Evolutionary conservation across 2,797 vertebrate genomes (phyloP).

Genomic region (Xiphophorus birchmanni): DNA sequence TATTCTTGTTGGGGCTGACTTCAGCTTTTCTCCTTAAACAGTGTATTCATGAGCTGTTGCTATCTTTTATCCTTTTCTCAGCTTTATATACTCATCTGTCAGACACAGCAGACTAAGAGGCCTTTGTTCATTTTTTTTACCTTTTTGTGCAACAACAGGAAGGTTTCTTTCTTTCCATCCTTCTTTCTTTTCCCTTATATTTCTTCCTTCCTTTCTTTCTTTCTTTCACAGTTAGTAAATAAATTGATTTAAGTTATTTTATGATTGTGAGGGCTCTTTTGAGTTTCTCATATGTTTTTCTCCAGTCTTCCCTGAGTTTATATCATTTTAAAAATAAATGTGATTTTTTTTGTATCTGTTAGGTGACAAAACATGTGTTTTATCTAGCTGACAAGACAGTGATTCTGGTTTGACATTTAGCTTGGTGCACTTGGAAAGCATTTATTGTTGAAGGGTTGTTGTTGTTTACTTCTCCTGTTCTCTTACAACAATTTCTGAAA

Average conservation of each 20-base stretch:
- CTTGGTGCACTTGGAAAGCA: slow-evolving; percentile 6
- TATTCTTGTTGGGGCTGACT: background rate
- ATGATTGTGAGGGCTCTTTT: background rate
- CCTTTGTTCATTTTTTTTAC: background rate
- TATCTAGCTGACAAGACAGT: slow-evolving; percentile 3
- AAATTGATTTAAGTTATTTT: background rate
- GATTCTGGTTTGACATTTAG: slow-evolving; percentile 26
- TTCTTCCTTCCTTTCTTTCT: background rate
- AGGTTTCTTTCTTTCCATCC: background rate
- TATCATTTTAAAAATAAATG: background rate
- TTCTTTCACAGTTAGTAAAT: background rate
- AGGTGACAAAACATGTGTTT: slow-evolving; percentile 6
- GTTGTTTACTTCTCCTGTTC: slow-evolving; percentile 19
- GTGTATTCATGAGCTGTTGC: background rate
- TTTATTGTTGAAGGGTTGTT: slow-evolving; percentile 27
- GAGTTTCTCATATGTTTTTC: background rate
- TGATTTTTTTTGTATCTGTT: background rate
- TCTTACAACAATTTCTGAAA: slow-evolving; percentile 17
- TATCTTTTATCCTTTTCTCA: background rate
- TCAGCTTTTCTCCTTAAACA: background rate
- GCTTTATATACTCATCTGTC: background rate
- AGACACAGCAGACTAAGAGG: background rate
- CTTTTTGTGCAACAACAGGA: background rate
- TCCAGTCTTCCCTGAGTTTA: background rate
- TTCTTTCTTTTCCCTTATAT: background rate